Percentiles rank a stretch among this genome's conserved stretches.
Evolutionary conservation across 2,888 invertebrate species (phyloP).

Genomic region (Sarcophaga subvicina): DNA sequence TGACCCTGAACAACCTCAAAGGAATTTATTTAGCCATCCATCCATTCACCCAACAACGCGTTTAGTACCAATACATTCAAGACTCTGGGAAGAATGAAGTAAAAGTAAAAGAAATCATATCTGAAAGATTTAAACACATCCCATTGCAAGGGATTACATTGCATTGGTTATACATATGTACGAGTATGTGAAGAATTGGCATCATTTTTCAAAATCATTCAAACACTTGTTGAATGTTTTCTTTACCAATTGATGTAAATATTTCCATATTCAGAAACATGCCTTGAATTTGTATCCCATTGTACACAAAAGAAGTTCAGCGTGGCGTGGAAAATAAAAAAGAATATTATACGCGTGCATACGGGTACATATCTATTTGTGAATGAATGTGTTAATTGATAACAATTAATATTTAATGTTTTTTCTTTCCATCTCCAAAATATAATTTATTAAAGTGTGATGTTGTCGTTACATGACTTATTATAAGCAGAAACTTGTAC

Average conservation of each 20-base stretch:
- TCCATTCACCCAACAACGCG: not conserved
- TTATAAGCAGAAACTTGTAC: too few relatives aligned
- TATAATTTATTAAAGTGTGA: too few relatives aligned
- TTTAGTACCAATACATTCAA: not conserved
- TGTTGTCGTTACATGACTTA: too few relatives aligned
- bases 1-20: conserved; percentile 43
- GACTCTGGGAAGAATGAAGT: not conserved
- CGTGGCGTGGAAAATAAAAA: not conserved
- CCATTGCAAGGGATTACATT: not conserved
- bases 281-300: conserved; percentile 11
- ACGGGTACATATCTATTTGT: not conserved
- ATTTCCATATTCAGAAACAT: conserved; percentile 30
- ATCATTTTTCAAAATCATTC: conserved; percentile 81
- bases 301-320: not conserved
- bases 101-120: not conserved
- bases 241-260: conserved; percentile 42
- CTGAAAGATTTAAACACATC: not conserved
- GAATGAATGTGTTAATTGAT: not conserved
- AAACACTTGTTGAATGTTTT: conserved; percentile 80
- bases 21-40: conserved; percentile 13
- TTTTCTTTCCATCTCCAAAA: too few relatives aligned
- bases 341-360: not conserved
- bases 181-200: conserved; percentile 56
- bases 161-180: not conserved
- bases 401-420: not conserved